These are phyloP conservation scores for Pelmatolapia mariae DNA, from an alignment of 2,113 vertebrate genomes.

Conservation along the genomic window DNA sequence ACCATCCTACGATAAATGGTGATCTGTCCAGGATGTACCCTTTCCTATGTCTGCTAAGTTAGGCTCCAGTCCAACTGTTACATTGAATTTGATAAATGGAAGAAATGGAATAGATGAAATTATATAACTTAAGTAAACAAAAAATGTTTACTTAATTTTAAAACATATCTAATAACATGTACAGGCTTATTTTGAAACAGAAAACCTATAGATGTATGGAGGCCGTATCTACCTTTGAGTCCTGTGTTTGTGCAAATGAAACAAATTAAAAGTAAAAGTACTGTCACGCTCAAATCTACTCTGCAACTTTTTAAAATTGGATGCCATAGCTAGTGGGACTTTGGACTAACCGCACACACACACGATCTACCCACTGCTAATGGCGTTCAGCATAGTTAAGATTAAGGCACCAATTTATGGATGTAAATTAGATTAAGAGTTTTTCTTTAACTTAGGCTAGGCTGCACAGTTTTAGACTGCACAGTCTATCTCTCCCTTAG, in stretches of 20 bases:
- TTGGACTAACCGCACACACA: neutral
- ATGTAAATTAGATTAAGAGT: neutral
- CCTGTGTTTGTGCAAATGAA: neutral
- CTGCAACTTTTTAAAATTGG: neutral
- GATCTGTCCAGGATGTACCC: neutral
- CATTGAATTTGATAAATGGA: neutral
- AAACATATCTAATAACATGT: neutral
- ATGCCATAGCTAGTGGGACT: neutral
- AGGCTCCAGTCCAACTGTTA: neutral
- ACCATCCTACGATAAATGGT: accelerated
- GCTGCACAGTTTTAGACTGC: neutral
- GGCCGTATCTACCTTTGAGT: neutral
- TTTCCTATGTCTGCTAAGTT: neutral
- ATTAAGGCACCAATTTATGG: neutral
- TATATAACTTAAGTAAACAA: accelerated
- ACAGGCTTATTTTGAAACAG: neutral
- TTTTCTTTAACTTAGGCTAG: neutral
- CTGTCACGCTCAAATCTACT: neutral
- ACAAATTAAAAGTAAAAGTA: neutral
- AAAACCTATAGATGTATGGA: neutral
- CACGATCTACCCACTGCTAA: neutral
- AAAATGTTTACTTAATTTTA: neutral
- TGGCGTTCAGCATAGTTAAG: neutral
- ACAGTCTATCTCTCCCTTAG: neutral
- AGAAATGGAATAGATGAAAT: neutral